Evolutionary conservation across 2,113 vertebrate genomes (phyloP), one percentile per base, ranked within the genome.

Genomic region (Probosciger aterrimus): DNA sequence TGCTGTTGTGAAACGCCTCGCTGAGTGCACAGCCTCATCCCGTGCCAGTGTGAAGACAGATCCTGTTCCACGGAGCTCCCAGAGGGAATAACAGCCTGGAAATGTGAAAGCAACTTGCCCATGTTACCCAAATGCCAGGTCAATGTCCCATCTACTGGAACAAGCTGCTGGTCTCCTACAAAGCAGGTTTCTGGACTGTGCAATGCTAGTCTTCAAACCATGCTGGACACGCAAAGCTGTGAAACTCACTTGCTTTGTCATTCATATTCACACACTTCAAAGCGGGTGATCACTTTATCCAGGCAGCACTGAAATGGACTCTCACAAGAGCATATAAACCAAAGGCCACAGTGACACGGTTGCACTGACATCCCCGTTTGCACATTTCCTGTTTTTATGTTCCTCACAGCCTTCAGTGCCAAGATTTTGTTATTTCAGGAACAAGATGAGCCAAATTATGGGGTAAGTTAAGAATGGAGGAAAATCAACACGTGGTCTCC

Each of bases 191-290:
- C 63, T 30, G 53, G 60, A 24, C 9, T 1, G 1, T 9, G 18
- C 44, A 30, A 2, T 18, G 28, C 14, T 27, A 46, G 67, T 6
- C 31, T 67, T 37, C 31, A n/a, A 63, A 37, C 7, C 19, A 10
- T 10, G 11, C 62, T 5, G 4, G 67, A 24, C 46, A 49, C 1
- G 0, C 31, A 9, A n/a, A 28, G 46, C 75, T 19, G 9, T 3
- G 15, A n/a, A 71, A 33, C 22, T 55, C 7, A 9, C 27, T 50
- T 3, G 18, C 57, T 55, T 14, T 10, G 47, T 50, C 4, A 9
- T 44, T 35, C 60, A 8, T 17, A 50, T 18, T 52, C 8, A 31
- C 50, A 44, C 14, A 3, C 17, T 55, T 62, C 6, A 55, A n/a
- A 60, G 67, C 23, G 6, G 47, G 24, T 24, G 53, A 62, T 5